Percentiles rank a stretch among this genome's conserved stretches.
Evolutionary conservation across 2,797 vertebrate genomes (phyloP).

Genomic region (Urosaurus nigricauda): DNA sequence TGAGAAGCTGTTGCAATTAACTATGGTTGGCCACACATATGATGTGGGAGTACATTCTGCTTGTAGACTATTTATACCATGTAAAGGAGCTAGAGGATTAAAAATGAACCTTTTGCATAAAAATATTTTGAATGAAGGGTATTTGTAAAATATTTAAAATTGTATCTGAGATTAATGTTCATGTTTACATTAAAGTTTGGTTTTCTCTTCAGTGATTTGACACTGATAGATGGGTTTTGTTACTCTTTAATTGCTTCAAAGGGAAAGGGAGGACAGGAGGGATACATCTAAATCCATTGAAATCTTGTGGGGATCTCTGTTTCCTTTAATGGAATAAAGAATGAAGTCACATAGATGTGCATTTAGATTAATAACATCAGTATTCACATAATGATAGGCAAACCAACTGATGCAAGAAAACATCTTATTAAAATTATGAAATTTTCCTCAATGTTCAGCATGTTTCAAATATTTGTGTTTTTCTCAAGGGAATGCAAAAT

Average conservation of each 20-base stretch:
- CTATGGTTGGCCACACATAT: neutral
- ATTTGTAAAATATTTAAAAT: neutral
- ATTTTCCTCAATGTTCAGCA: too few relatives aligned
- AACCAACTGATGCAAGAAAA: too few relatives aligned
- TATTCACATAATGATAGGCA: neutral
- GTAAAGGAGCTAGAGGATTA: neutral
- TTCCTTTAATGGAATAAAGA: neutral
- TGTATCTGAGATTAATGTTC: neutral
- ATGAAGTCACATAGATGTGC: neutral
- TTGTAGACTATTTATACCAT: neutral
- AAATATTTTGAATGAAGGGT: neutral
- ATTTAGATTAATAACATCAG: neutral
- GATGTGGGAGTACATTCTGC: too few relatives aligned
- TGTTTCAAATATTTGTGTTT: too few relatives aligned
- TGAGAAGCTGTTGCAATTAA: neutral
- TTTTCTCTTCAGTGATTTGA: neutral
- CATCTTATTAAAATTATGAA: too few relatives aligned
- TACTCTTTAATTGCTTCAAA: neutral
- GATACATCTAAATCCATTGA: neutral
- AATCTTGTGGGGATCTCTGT: neutral
- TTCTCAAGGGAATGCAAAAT: too few relatives aligned
- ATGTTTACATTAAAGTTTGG: neutral
- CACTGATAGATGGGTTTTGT: neutral
- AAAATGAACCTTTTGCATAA: too few relatives aligned
- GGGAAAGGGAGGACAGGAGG: neutral